Evolutionary conservation across 2,888 invertebrate species (phyloP).

Genomic region (Gymnoscelis rufifasciata): DNA sequence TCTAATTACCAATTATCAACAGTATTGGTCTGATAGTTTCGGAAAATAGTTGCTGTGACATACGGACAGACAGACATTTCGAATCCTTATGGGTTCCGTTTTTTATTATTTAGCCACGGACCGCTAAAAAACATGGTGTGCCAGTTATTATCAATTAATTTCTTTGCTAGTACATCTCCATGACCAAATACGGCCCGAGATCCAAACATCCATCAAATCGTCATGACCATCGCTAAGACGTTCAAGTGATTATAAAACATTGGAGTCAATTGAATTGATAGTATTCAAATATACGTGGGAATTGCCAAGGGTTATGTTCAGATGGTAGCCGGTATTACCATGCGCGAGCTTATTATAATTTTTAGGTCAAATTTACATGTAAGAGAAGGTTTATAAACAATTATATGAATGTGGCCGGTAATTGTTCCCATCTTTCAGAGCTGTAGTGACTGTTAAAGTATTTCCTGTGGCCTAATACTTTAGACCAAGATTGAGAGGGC

Average conservation of each 20-base stretch:
- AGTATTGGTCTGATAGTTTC: too few species aligned
- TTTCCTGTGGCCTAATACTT: too few species aligned
- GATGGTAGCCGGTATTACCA: conserved; percentile 12
- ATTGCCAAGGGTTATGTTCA: conserved; percentile 17
- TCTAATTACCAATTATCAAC: too few species aligned
- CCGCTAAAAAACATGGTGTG: too few species aligned
- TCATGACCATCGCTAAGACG: conserved; percentile 29
- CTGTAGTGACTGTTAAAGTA: not conserved
- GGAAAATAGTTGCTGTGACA: too few species aligned
- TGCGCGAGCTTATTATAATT: conserved; percentile 14
- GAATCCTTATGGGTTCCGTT: too few species aligned
- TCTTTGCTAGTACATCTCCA: not conserved
- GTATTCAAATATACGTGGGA: conserved; percentile 23
- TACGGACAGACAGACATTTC: too few species aligned
- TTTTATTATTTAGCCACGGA: too few species aligned
- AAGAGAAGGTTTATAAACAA: conserved; percentile 2
- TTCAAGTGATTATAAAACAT: conserved; percentile 31
- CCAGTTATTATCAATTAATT: too few species aligned
- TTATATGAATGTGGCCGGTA: not conserved
- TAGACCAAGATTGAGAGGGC: too few species aligned
- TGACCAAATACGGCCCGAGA: conserved; percentile 31
- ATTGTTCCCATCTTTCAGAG: conserved; percentile 1
- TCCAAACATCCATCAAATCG: conserved; percentile 38
- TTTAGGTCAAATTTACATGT: conserved; percentile 8
- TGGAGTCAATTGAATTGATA: conserved; percentile 11